phyloP scores from a whole-genome alignment of 92 coral and sea anemone species.

The Siderastrea radians region DNA sequence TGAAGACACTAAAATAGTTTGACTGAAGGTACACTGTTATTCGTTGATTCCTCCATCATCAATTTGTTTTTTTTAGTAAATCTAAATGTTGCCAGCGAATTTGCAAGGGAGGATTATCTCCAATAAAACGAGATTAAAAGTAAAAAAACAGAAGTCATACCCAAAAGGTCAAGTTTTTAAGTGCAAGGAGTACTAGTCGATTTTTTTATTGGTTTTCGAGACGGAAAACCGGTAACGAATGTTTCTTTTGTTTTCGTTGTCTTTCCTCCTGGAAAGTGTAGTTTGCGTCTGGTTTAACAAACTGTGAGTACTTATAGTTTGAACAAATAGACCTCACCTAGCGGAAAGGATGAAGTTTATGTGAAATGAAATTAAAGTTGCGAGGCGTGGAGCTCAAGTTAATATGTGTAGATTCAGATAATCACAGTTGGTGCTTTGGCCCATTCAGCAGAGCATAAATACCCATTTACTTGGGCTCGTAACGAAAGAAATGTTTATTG shows the following conservation, averaged over 20 bases:
- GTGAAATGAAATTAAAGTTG: too few relatives aligned
- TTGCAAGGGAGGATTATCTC: neutral
- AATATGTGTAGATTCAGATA: too few relatives aligned
- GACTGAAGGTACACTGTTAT: neutral
- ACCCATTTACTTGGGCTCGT: neutral
- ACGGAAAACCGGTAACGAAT: neutral
- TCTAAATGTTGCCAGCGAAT: neutral
- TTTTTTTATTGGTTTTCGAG: neutral
- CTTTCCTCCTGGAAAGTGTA: too few relatives aligned
- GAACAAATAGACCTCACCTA: too few relatives aligned
- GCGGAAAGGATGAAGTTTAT: too few relatives aligned
- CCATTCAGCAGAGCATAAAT: too few relatives aligned
- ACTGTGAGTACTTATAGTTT: too few relatives aligned
- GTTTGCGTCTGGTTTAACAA: too few relatives aligned
- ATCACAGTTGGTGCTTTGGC: too few relatives aligned
- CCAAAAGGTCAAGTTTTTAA: neutral
- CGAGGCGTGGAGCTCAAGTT: too few relatives aligned
- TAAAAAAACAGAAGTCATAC: neutral
- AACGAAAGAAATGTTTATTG: neutral
- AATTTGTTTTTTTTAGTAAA: neutral
- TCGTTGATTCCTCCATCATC: neutral
- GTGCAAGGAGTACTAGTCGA: neutral
- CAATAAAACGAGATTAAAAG: neutral
- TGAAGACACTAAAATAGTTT: neutral
- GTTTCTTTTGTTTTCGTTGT: neutral